Evolutionary conservation across 1,140 invertebrate genomes (phyloP), one percentile per base, ranked within the genome.

Genomic region (Leucophenga varia): DNA sequence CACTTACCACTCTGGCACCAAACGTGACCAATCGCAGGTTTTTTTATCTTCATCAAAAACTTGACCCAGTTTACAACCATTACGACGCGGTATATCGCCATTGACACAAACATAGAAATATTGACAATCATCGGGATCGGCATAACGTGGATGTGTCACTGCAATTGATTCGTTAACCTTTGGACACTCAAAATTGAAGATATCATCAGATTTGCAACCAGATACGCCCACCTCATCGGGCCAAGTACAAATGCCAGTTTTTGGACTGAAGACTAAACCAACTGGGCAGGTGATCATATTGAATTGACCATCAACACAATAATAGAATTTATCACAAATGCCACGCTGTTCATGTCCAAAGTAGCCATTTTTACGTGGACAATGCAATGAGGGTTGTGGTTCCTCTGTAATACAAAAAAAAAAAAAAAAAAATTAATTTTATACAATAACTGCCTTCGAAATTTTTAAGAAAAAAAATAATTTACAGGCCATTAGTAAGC

Each of bases 71-170:
- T 90, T 90, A 77, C 93, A 95, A 1, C 91, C 91, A 49, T 85
- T 90, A 17, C 89, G 79, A 36, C 91, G 79, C 0, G 92, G 91
- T 14, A 84, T 81, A 59, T 89, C 83, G 1, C 90, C 90, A 59
- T 93, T 91, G 38, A 94, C 88, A 72, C 92, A 94, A 2, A 95
- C 90, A 73, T 92, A 95, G 77, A 94, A 94, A 78, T 83, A 93
- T 71, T 93, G 90, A 57, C 92, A 95, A 67, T 95, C 91, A 31
- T 90, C 88, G n/a, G 86, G 84, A 72, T 93, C 90, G 2, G 90
- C 82, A 64, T 92, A 93, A 1, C 91, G 81, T 0, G 91, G 90
- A 78, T 95, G 90, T 1, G 87, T 87, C 1, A 84, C 79, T 0
- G 82, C 89, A 32, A 84, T 80, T 0, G 80, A 80, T 42, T 86